These are phyloP conservation scores for Brenthis ino DNA, from an alignment of 2,888 invertebrate species.

Conservation along the genomic window DNA sequence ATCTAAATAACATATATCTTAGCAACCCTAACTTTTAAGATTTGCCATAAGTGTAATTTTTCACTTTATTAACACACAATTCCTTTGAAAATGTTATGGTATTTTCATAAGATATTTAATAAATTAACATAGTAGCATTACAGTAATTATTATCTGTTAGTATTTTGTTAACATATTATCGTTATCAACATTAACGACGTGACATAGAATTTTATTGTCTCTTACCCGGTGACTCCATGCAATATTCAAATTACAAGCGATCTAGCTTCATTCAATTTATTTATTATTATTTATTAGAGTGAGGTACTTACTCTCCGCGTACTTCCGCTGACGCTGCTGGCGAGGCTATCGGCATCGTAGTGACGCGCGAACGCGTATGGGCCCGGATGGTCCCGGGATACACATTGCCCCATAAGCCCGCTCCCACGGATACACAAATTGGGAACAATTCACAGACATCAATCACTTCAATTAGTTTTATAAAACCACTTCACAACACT, in stretches of 20 bases:
- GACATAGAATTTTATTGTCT: background rate
- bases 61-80: no score
- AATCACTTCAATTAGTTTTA: slow-evolving; percentile 21
- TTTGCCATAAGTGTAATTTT: no score
- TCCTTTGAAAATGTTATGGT: no score
- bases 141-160: no score
- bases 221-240: background rate
- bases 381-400: slow-evolving; percentile 84
- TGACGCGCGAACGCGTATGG: slow-evolving; percentile 72
- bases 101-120: no score
- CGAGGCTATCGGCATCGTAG: slow-evolving; percentile 75
- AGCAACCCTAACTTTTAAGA: no score
- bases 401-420: slow-evolving; percentile 89
- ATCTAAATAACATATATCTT: no score
- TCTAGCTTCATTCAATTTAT: background rate
- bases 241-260: background rate
- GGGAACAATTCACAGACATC: slow-evolving; percentile 43
- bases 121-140: no score
- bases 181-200: background rate
- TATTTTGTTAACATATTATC: no score
- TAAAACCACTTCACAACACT: slow-evolving; percentile 19
- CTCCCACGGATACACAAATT: slow-evolving; percentile 44
- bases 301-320: slow-evolving; percentile 58
- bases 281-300: background rate
- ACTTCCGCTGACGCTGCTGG: slow-evolving; percentile 65